These are phyloP conservation scores for Dipodomys stephensi DNA, from an alignment of 2,113 vertebrate genomes.

Conservation along the genomic window DNA sequence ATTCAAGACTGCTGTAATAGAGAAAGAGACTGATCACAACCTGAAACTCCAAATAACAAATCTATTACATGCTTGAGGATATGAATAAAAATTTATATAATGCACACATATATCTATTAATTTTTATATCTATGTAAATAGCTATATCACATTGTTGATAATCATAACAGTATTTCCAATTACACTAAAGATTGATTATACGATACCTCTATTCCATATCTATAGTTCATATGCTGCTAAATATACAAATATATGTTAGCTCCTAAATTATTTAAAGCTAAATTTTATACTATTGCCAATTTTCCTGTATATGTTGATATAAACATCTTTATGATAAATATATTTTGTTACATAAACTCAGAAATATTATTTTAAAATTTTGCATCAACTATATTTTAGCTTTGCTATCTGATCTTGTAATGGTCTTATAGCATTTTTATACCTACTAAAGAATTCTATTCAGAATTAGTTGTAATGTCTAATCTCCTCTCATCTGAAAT, in stretches of 20 bases:
- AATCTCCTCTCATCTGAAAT: slow-evolving; percentile 15
- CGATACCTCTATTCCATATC: neutral
- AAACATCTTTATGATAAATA: neutral
- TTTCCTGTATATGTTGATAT: slow-evolving; percentile 4
- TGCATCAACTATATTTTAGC: neutral
- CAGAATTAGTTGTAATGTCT: neutral
- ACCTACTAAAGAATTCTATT: neutral
- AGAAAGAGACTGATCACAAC: neutral
- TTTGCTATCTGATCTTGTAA: neutral
- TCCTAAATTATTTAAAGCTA: neutral
- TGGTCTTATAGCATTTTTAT: neutral
- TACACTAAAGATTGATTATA: no score
- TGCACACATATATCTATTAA: no score
- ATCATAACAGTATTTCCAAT: no score
- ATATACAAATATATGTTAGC: neutral
- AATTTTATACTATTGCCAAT: neutral
- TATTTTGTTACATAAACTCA: neutral
- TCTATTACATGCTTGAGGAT: neutral
- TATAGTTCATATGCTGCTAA: neutral
- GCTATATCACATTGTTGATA: no score
- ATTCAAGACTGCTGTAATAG: neutral
- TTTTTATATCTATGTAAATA: no score
- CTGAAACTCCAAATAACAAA: neutral
- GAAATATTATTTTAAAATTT: neutral
- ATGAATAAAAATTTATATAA: neutral